A percentile compares a stretch with the other conserved stretches of the same genome.
Evolutionary conservation across 2,888 invertebrate genomes (phyloP).

Genomic region (Drosophila mercatorum): DNA sequence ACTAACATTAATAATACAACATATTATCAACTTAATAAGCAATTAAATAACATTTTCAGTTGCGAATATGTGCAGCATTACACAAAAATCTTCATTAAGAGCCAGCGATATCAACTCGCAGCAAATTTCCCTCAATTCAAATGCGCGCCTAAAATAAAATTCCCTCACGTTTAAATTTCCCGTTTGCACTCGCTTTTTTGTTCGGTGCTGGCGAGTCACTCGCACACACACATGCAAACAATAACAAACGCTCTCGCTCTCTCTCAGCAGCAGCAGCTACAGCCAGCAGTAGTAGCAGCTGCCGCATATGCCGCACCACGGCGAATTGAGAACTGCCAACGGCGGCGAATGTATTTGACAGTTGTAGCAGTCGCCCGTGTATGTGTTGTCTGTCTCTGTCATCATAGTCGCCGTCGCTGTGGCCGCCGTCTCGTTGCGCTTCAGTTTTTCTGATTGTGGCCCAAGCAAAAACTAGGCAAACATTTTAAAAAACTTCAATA

Average conservation of each 20-base stretch:
- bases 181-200: conserved; percentile 64
- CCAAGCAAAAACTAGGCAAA: conserved; percentile 63
- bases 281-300: conserved; percentile 61
- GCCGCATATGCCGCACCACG: conserved; percentile 66
- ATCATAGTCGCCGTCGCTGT: conserved; percentile 67
- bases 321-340: conserved; percentile 57
- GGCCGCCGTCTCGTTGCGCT: conserved; percentile 69
- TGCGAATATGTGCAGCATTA: background rate
- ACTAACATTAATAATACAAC: background rate
- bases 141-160: conserved; percentile 48
- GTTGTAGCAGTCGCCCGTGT: conserved; percentile 55
- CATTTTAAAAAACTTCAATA: conserved; percentile 50
- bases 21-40: background rate
- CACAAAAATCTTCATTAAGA: background rate
- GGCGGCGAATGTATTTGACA: conserved; percentile 71
- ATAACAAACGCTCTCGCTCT: conserved; percentile 29
- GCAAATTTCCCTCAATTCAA: conserved; percentile 41
- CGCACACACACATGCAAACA: conserved; percentile 22
- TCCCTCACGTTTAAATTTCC: conserved; percentile 55
- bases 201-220: conserved; percentile 49
- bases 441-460: conserved; percentile 78
- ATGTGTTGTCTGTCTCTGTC: conserved; percentile 64
- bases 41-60: background rate
- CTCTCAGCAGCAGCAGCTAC: conserved; percentile 25
- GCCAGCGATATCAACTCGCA: conserved; percentile 25